Conservation (phyloP, 2,888 invertebrate genomes). For the Callosobruchus maculatus region DNA sequence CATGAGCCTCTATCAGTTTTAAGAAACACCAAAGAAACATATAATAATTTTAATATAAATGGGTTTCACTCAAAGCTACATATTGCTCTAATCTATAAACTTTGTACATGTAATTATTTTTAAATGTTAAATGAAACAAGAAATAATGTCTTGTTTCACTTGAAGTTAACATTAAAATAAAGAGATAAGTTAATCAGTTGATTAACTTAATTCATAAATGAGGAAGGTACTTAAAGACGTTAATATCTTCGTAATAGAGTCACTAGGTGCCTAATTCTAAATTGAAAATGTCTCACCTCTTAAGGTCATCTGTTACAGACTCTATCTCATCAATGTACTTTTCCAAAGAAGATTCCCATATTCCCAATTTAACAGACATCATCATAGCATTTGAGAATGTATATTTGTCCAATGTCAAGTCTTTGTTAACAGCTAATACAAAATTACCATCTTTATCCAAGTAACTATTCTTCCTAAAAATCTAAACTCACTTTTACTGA, state of each 20-base stretch:
- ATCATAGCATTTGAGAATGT: constrained; percentile 94
- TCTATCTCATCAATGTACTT: constrained; percentile 81
- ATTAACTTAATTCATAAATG: too few species aligned
- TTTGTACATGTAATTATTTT: too few species aligned
- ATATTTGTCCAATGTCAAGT: constrained; percentile 72
- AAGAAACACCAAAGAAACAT: too few species aligned
- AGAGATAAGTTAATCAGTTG: too few species aligned
- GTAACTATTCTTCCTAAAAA: constrained; percentile 33
- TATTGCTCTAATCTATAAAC: too few species aligned
- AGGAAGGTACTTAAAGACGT: too few species aligned
- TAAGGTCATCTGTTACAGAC: constrained; percentile 74
- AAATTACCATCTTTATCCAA: constrained; percentile 42
- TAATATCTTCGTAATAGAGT: too few species aligned
- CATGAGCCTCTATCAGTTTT: too few species aligned
- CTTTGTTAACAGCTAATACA: constrained; percentile 46
- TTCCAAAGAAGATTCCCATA: constrained; percentile 88
- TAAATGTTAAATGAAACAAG: too few species aligned
- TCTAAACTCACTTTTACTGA: not conserved
- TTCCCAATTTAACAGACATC: constrained; percentile 88
- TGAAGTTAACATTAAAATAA: too few species aligned
- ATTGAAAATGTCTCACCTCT: constrained; percentile 40
- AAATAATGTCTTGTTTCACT: too few species aligned
- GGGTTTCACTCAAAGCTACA: not conserved
- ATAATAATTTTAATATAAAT: too few species aligned
- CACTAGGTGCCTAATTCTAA: not conserved